These are phyloP conservation scores for Xylota sylvarum DNA, from an alignment of 2,888 invertebrate species.

Conservation along the genomic window DNA sequence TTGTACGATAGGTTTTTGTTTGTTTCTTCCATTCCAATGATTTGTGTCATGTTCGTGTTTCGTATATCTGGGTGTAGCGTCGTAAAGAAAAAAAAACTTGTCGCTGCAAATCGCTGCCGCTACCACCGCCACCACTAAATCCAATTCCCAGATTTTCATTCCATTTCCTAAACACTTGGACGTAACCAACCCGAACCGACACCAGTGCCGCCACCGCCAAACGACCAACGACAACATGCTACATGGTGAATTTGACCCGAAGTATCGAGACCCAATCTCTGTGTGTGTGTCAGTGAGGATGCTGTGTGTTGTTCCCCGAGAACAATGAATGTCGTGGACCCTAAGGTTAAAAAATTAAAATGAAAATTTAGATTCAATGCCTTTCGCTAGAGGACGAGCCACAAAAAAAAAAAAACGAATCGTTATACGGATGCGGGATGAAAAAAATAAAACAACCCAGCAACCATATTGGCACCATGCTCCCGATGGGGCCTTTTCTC, in stretches of 20 bases:
- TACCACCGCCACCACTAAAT: constrained; percentile 31
- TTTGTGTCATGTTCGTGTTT: constrained; percentile 37
- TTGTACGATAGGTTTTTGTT: constrained; percentile 26
- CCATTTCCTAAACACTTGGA: constrained; percentile 48
- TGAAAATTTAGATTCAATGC: constrained; percentile 54
- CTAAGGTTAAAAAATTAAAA: constrained; percentile 57
- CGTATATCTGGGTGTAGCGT: not conserved
- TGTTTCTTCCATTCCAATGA: constrained; percentile 33
- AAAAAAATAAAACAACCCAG: constrained; percentile 5
- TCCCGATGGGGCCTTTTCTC: constrained; percentile 57
- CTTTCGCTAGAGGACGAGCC: constrained; percentile 6
- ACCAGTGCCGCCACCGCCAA: not conserved
- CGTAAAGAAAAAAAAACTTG: constrained; percentile 31
- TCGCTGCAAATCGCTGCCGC: constrained; percentile 19
- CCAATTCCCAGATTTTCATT: constrained; percentile 59
- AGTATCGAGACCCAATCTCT: constrained; percentile 24
- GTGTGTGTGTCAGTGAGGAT: not conserved
- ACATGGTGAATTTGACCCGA: constrained; percentile 23
- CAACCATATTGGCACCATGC: constrained; percentile 29
- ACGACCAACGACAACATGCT: constrained; percentile 42
- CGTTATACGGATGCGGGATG: not conserved
- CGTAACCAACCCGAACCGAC: not conserved
- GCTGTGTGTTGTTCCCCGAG: constrained; percentile 9
- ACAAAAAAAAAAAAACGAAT: not conserved
- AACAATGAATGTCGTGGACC: constrained; percentile 50